phyloP scores from a whole-genome alignment of 2,888 invertebrate genomes.

The Drosophila prolongata region DNA sequence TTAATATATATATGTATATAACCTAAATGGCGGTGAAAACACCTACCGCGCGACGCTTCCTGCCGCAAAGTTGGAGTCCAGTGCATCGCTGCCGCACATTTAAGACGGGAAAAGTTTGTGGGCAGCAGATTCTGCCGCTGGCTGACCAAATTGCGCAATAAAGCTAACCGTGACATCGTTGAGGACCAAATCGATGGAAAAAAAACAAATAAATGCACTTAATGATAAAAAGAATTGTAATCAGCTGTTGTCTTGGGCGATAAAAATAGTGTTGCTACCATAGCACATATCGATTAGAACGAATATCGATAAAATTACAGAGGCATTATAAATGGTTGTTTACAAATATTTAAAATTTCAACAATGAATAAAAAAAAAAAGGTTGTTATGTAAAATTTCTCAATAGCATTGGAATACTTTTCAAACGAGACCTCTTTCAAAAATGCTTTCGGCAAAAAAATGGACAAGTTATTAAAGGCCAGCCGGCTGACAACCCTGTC shows the following conservation, averaged over 20 bases:
- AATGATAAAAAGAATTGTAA: conserved; percentile 30
- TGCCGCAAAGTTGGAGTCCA: conserved; percentile 30
- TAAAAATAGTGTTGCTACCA: neutral
- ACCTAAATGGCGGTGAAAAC: neutral
- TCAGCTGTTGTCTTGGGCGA: conserved; percentile 48
- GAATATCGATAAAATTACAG: neutral
- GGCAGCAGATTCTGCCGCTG: conserved; percentile 47
- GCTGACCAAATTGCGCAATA: conserved; percentile 64
- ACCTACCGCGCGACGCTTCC: conserved; percentile 51
- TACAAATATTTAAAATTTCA: too few relatives aligned
- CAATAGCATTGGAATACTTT: neutral
- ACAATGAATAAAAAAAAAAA: too few relatives aligned
- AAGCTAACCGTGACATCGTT: conserved; percentile 66
- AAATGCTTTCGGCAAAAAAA: neutral
- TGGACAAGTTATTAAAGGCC: neutral
- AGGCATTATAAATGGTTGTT: too few relatives aligned
- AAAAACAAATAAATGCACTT: conserved; percentile 29
- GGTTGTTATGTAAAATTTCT: too few relatives aligned
- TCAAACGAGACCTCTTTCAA: neutral
- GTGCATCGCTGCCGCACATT: conserved; percentile 51
- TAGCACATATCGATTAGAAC: neutral
- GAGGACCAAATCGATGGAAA: conserved; percentile 5
- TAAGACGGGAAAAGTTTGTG: conserved; percentile 24
- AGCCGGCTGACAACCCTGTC: conserved; percentile 7
- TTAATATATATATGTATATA: neutral